Percentiles rank a stretch among this genome's conserved stretches.
Conservation (phyloP, 2,888 invertebrate genomes). For the Blomia tropicalis region DNA sequence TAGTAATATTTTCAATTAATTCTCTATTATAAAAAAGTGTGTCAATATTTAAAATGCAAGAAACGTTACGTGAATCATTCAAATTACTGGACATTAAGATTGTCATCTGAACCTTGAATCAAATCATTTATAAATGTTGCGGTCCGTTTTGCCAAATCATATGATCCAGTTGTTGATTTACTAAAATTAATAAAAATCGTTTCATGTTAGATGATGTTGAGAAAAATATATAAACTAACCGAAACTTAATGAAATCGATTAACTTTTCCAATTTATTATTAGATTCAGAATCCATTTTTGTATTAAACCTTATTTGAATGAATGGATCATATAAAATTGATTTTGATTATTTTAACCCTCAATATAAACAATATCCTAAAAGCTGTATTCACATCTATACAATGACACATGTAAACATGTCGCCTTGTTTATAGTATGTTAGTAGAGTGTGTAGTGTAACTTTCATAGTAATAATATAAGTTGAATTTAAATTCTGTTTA, state of each 20-base stretch:
- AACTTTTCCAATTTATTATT: not conserved
- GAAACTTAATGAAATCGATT: not conserved
- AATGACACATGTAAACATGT: too few species aligned
- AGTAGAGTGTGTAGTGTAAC: too few species aligned
- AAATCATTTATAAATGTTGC: slow-evolving; percentile 26
- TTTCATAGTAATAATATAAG: too few species aligned
- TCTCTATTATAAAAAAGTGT: slow-evolving; percentile 8
- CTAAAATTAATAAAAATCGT: too few species aligned
- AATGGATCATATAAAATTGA: not conserved
- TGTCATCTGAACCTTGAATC: slow-evolving; percentile 24
- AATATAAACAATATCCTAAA: too few species aligned
- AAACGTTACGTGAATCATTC: not conserved
- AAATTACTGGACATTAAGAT: slow-evolving; percentile 24
- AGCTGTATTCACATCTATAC: too few species aligned
- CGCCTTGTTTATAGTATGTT: too few species aligned
- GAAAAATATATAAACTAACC: not conserved
- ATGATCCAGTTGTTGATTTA: slow-evolving; percentile 24
- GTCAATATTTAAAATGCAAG: not conserved
- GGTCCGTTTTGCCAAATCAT: slow-evolving; percentile 27
- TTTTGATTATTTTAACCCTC: too few species aligned
- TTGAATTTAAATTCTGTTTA: too few species aligned
- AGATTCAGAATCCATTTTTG: not conserved
- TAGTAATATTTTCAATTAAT: slow-evolving; percentile 8
- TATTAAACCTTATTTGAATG: not conserved
- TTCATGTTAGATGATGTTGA: not conserved